A percentile compares a stretch with the other conserved stretches of the same genome.
Evolutionary conservation across 2,113 vertebrate species (phyloP).

Genomic region (Trinectes maculatus): DNA sequence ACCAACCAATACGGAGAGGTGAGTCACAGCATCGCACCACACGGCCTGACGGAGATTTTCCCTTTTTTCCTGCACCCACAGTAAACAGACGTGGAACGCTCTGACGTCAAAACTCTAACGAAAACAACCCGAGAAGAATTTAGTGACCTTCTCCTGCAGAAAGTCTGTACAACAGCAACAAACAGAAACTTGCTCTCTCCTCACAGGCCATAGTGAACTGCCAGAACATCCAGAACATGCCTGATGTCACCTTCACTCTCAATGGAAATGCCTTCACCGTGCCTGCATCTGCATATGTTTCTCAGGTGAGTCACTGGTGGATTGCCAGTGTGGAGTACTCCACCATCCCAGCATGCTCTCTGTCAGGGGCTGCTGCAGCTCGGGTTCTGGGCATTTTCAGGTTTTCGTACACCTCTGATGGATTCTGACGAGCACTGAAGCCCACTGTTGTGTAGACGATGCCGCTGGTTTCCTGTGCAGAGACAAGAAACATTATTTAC

Average conservation of each 20-base stretch:
- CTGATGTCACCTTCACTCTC: constrained; percentile 73
- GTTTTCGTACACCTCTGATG: constrained; percentile 68
- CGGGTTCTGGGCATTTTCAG: constrained; percentile 30
- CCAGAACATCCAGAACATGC: constrained; percentile 67
- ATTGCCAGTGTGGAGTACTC: constrained; percentile 77
- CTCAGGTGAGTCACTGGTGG: constrained; percentile 55
- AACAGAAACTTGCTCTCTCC: constrained; percentile 32
- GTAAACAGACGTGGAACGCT: constrained; percentile 45
- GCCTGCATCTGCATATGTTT: constrained; percentile 64
- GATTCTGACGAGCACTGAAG: constrained; percentile 64
- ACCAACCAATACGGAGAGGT: constrained; percentile 67
- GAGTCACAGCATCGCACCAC: constrained; percentile 49
- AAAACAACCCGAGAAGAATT: constrained; percentile 51
- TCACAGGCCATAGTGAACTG: constrained; percentile 68
- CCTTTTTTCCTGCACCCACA: constrained; percentile 42
- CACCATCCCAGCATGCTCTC: constrained; percentile 55
- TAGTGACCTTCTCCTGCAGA: constrained; percentile 30
- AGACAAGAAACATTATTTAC: constrained; percentile 28
- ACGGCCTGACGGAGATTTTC: constrained; percentile 29
- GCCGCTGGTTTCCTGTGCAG: constrained; percentile 55
- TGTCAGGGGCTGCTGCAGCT: background rate
- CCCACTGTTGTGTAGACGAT: constrained; percentile 77
- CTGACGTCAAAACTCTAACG: constrained; percentile 62
- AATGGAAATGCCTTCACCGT: constrained; percentile 63
- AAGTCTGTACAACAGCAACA: constrained; percentile 58